A percentile compares a stretch with the other conserved stretches of the same genome.
Conservation (phyloP, 2,888 invertebrate species). For the Stramonita haemastoma region DNA sequence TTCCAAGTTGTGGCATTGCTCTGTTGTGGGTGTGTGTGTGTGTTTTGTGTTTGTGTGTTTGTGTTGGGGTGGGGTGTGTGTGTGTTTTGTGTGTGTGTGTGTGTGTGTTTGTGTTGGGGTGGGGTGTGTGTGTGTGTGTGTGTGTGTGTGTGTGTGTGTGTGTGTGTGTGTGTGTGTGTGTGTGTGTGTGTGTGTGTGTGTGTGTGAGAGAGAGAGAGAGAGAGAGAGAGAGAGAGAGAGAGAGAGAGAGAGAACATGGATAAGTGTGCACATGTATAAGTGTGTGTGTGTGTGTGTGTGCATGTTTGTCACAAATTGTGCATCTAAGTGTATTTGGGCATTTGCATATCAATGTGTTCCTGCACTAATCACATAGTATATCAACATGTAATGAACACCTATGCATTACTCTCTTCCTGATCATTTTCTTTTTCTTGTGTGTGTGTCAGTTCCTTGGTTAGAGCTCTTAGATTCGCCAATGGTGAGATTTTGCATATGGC, state of each 20-base stretch:
- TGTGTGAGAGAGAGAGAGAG: not conserved
- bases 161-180: not conserved
- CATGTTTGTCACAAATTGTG: not conserved
- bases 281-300: slow-evolving; percentile 22
- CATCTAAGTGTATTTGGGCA: not conserved
- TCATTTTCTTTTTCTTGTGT: not conserved
- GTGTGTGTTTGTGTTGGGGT: not conserved
- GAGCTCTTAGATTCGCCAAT: no score
- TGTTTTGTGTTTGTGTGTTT: no score
- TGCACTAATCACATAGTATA: no score
- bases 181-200: not conserved
- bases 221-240: not conserved
- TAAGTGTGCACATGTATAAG: not conserved
- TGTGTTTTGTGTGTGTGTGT: no score
- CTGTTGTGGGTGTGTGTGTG: no score
- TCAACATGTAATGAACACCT: no score
- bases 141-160: not conserved
- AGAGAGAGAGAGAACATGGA: not conserved
- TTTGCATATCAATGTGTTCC: not conserved
- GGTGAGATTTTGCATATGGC: no score
- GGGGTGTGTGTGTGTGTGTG: not conserved
- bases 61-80: not conserved
- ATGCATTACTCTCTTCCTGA: no score
- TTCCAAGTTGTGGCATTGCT: no score
- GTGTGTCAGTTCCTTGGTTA: not conserved